Conservation (phyloP, 2,797 vertebrate genomes). For the Rhincodon typus region DNA sequence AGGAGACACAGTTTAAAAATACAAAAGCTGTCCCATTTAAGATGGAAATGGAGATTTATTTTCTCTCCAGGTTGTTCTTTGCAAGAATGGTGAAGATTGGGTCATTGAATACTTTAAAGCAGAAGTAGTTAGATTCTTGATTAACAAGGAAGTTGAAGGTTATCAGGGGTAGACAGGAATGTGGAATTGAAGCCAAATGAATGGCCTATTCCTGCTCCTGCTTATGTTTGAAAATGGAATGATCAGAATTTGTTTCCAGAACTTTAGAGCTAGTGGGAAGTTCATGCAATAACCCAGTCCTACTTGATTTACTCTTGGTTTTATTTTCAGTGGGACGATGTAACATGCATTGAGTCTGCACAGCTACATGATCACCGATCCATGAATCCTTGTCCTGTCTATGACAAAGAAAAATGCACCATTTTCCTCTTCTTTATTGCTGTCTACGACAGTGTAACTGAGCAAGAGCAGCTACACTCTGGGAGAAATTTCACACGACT, state of each 20-base stretch:
- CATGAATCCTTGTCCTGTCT: slow-evolving; percentile 59
- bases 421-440: slow-evolving; percentile 61
- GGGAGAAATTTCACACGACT: slow-evolving; percentile 50
- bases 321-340: slow-evolving; percentile 47
- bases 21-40: no score
- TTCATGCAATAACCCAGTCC: background rate
- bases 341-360: slow-evolving; percentile 47
- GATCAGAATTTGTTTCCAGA: background rate
- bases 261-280: background rate
- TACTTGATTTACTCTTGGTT: slow-evolving; percentile 41
- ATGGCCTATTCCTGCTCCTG: no score
- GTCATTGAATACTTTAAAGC: no score
- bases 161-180: no score
- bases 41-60: no score
- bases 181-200: no score
- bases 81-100: no score
- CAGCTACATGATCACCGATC: slow-evolving; percentile 51
- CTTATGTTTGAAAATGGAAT: background rate
- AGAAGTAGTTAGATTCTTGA: no score
- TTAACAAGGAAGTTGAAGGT: no score
- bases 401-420: slow-evolving; percentile 46
- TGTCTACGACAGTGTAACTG: slow-evolving; percentile 46
- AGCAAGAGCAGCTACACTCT: slow-evolving; percentile 53
- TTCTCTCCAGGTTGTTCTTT: no score
- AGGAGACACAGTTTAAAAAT: no score